These are phyloP conservation scores for Myripristis jacobus DNA, from an alignment of 2,797 vertebrate genomes.

Conservation along the genomic window DNA sequence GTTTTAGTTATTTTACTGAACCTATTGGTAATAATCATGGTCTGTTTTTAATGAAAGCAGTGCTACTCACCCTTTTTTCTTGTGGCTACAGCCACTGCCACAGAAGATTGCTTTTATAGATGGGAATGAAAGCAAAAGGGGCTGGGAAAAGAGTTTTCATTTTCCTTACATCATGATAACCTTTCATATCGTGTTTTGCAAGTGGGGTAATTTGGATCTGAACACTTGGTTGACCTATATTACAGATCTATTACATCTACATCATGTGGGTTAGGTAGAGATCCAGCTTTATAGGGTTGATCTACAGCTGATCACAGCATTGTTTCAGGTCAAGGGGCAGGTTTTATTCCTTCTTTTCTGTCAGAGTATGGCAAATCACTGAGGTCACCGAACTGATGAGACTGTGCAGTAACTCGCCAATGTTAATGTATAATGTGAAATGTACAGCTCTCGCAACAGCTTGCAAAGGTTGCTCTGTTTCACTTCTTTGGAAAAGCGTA, in stretches of 20 bases:
- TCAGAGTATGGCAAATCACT: conserved; percentile 27
- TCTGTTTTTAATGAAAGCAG: background rate
- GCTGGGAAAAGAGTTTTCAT: conserved; percentile 20
- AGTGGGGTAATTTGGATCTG: background rate
- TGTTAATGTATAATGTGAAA: conserved; percentile 52
- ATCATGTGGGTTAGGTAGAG: background rate
- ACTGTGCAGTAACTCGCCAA: conserved; percentile 26
- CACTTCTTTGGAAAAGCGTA: background rate
- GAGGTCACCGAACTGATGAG: conserved; percentile 43
- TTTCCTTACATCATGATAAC: conserved; percentile 18
- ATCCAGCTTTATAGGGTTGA: background rate
- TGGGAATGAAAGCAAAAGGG: conserved; percentile 52
- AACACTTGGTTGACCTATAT: background rate
- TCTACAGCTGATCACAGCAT: conserved; percentile 21
- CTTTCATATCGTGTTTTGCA: no score
- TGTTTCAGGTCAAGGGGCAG: conserved; percentile 27
- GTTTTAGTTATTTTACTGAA: background rate
- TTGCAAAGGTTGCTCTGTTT: background rate
- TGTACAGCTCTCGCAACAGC: background rate
- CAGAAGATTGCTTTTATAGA: background rate
- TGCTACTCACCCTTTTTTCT: background rate
- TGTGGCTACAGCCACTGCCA: background rate
- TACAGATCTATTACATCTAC: background rate
- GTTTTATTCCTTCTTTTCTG: conserved; percentile 52
- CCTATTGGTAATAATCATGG: background rate